Percentiles rank a stretch among this genome's conserved stretches.
Evolutionary conservation across 2,113 vertebrate genomes (phyloP).

Genomic region (Panurus biarmicus): DNA sequence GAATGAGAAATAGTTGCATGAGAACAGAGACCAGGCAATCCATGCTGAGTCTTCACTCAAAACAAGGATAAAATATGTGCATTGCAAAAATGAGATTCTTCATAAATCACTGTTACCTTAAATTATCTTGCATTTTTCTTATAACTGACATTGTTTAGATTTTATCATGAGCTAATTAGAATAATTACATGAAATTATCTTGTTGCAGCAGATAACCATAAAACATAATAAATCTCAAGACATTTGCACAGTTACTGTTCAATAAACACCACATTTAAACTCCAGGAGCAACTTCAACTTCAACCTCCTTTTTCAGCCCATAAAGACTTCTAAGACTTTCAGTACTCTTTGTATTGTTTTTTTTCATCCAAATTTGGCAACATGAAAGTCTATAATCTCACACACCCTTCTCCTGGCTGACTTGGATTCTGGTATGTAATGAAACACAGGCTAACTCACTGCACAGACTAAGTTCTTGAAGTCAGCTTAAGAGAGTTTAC

Average conservation of each 20-base stretch:
- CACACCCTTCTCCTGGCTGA: neutral
- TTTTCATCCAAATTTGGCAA: neutral
- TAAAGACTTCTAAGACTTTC: neutral
- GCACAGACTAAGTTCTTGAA: neutral
- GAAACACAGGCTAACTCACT: neutral
- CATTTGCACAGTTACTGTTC: neutral
- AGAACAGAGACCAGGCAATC: neutral
- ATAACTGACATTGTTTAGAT: neutral
- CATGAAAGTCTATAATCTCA: neutral
- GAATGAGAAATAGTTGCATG: neutral
- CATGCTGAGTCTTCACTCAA: neutral
- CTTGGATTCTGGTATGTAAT: neutral
- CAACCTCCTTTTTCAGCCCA: neutral
- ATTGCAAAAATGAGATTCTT: neutral
- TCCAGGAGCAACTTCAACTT: neutral
- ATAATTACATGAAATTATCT: conserved; percentile 30
- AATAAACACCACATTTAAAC: neutral
- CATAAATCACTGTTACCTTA: conserved; percentile 3
- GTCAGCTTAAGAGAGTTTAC: neutral
- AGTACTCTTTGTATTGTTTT: neutral
- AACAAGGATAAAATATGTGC: neutral
- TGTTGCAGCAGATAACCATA: neutral
- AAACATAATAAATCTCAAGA: neutral
- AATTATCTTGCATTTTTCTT: neutral
- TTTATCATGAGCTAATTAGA: conserved; percentile 43